phyloP scores from a whole-genome alignment of 2,797 vertebrate species.

The Ceyx erithaca region DNA sequence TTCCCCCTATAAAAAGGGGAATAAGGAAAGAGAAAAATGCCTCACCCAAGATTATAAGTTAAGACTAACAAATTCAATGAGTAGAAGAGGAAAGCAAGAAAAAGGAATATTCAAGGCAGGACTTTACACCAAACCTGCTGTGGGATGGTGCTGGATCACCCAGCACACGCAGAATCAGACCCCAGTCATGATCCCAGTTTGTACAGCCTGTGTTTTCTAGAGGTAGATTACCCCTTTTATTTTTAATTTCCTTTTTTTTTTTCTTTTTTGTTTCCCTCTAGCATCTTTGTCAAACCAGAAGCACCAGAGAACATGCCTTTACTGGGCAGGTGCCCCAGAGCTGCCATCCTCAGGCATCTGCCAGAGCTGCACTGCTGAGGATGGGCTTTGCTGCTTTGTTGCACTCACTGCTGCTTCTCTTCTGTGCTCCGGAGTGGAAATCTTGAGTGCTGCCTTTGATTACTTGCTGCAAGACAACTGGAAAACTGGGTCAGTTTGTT shows the following conservation, averaged over 20 bases:
- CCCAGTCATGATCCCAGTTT: background rate
- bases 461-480: background rate
- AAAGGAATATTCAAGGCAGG: too few species aligned
- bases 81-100: too few species aligned
- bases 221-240: accelerated
- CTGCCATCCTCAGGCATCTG: background rate
- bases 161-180: too few species aligned
- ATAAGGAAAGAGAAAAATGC: too few species aligned
- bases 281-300: background rate
- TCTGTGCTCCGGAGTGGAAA: background rate
- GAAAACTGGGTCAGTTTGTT: background rate
- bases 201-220: background rate
- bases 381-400: background rate
- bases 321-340: background rate
- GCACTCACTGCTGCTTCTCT: background rate
- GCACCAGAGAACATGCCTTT: background rate
- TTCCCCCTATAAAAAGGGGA: too few species aligned
- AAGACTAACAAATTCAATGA: too few species aligned
- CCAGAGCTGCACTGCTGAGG: background rate
- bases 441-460: background rate
- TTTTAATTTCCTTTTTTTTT: accelerated
- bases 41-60: too few species aligned
- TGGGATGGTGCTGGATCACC: too few species aligned
- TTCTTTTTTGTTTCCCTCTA: background rate
- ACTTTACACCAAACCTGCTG: too few species aligned